phyloP scores from a whole-genome alignment of 2,797 vertebrate genomes.

The Sebastes reedi region DNA sequence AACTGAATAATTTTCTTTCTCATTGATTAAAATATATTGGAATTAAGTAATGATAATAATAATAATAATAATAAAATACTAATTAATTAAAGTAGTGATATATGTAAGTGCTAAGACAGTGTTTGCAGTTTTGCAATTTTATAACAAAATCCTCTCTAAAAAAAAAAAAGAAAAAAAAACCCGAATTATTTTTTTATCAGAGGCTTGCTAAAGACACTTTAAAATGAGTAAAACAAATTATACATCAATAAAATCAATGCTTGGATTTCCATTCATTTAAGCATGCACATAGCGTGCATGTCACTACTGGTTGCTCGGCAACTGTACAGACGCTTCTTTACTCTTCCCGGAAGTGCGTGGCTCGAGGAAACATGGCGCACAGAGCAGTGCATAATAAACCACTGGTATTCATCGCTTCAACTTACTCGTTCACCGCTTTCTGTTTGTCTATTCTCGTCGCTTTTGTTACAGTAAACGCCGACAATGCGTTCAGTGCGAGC shows the following conservation, averaged over 20 bases:
- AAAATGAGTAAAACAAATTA: too few species aligned
- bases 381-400: neutral
- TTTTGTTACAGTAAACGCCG: constrained; percentile 23
- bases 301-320: constrained; percentile 71
- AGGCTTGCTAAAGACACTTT: too few species aligned
- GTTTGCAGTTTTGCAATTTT: too few species aligned
- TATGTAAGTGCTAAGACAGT: too few species aligned
- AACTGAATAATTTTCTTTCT: too few species aligned
- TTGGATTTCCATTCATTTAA: neutral
- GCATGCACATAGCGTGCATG: neutral
- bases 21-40: neutral
- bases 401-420: constrained; percentile 15
- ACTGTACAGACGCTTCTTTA: constrained; percentile 63
- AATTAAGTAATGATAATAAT: too few species aligned
- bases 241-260: neutral
- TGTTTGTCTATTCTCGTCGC: constrained; percentile 4
- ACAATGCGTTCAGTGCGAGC: constrained; percentile 73
- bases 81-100: too few species aligned
- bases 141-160: too few species aligned
- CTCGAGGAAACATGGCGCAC: constrained; percentile 79
- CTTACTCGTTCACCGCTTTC: neutral
- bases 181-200: accelerated
- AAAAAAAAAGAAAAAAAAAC: neutral
- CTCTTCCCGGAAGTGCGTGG: constrained; percentile 83
- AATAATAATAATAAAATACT: too few species aligned